Conservation (phyloP, 2,888 invertebrate species). For the Phortica magna region DNA sequence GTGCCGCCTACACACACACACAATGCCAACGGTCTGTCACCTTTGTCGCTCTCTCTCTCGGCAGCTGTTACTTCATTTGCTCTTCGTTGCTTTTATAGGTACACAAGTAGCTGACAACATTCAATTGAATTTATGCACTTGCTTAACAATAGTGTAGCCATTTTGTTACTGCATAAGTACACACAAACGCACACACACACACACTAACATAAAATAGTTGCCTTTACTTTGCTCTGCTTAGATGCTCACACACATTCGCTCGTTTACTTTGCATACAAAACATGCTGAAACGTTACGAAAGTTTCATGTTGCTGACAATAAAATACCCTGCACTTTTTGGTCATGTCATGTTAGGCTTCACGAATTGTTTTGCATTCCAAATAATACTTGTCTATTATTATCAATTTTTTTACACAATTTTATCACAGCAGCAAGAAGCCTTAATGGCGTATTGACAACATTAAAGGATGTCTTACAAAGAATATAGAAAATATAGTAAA, state of each 20-base stretch:
- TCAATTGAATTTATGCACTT: conserved; percentile 31
- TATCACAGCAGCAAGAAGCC: too few species aligned
- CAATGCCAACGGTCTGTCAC: too few species aligned
- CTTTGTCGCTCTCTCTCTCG: too few species aligned
- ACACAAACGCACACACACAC: not conserved
- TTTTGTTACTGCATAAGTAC: conserved; percentile 21
- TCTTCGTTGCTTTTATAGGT: not conserved
- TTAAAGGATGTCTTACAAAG: not conserved
- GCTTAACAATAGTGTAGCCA: conserved; percentile 27
- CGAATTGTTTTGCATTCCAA: too few species aligned
- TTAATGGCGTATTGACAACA: too few species aligned
- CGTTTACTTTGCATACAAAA: conserved; percentile 17
- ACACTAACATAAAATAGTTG: not conserved
- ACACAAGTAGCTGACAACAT: not conserved
- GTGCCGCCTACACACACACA: too few species aligned
- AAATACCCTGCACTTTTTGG: too few species aligned
- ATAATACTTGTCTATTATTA: too few species aligned
- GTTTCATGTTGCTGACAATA: too few species aligned
- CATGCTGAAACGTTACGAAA: not conserved
- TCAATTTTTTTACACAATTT: too few species aligned
- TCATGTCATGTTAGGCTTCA: too few species aligned
- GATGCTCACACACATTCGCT: not conserved
- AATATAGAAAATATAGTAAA: not conserved
- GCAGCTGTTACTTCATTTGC: too few species aligned
- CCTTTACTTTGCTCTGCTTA: not conserved